Evolutionary conservation across 1,140 invertebrate genomes (phyloP).

Genomic region (Potamilus streckersoni): DNA sequence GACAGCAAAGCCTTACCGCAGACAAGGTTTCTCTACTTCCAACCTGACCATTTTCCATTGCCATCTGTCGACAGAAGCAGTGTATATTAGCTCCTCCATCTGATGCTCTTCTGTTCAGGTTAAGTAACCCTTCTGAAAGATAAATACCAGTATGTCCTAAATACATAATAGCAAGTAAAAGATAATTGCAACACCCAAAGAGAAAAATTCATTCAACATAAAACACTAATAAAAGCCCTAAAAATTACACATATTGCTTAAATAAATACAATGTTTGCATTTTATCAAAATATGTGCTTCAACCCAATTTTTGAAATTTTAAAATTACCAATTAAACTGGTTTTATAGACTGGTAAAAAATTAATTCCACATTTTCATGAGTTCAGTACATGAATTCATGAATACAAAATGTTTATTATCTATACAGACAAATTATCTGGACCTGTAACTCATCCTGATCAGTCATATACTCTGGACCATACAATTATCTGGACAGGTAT

Average conservation of each 20-base stretch:
- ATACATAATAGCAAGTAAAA: too few relatives aligned
- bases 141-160: background rate
- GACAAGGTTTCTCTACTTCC: conserved; percentile 68
- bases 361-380: too few relatives aligned
- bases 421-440: too few relatives aligned
- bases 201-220: background rate
- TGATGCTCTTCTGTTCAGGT: conserved; percentile 89
- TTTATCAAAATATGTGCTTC: background rate
- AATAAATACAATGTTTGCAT: conserved; percentile 1
- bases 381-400: too few relatives aligned
- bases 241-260: background rate
- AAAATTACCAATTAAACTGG: too few relatives aligned
- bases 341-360: too few relatives aligned
- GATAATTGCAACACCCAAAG: too few relatives aligned
- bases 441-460: too few relatives aligned
- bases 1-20: background rate
- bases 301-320: background rate
- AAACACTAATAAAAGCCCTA: background rate
- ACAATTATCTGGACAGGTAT: too few relatives aligned
- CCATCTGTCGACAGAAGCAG: conserved; percentile 64
- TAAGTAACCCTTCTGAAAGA: conserved; percentile 69
- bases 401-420: too few relatives aligned
- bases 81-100: conserved; percentile 94
- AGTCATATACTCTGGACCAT: too few relatives aligned
- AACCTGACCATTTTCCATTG: conserved; percentile 74